Evolutionary conservation across 1,140 invertebrate species (phyloP), one percentile per base, ranked within the genome.

Genomic region (Batillaria attramentaria): DNA sequence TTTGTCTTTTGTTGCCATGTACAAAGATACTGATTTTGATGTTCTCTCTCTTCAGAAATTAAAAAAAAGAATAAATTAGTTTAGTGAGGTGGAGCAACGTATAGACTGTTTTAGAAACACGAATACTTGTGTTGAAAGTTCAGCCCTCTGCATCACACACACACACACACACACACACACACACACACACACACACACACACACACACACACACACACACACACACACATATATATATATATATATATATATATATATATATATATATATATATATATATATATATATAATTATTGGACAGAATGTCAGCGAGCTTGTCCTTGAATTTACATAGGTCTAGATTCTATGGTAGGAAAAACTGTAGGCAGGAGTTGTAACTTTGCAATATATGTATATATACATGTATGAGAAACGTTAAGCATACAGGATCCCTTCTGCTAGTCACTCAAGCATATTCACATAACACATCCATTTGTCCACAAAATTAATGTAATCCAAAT

Each of bases 191-290:
- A 24, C 46, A 50, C 46, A 50, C 46, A 50, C 46, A 50, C 46
- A 50, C 46, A 50, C 46, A 50, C 46, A 50, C 46, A 50, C 46
- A 50, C 46, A 50, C 46, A 50, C 46, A 50, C 46, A 50, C 46
- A 50, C 46, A 50, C 46, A 50, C 46, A 50, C 46, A 50, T 24
- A 50, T 24, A 50, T 24, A 50, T 24, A 50, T 24, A 50, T 24
- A 50, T 24, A 50, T 24, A 24, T 24, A 24, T 24, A 24, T 24
- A 24, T 24, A 24, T 24, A 24, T 24, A 24, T 24, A 50, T 24
- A 13, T 24, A 50, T 24, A 24, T 24, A 50, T 24, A 50, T 24
- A 50, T 24, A 50, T 24, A 50, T 24, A 50, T 24, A 50, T 24
- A 50, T 24, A 50, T 24, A 50, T 24, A 50, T 24, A 50, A n/a